Evolutionary conservation across 2,888 invertebrate genomes (phyloP).

Genomic region (Myopa testacea): DNA sequence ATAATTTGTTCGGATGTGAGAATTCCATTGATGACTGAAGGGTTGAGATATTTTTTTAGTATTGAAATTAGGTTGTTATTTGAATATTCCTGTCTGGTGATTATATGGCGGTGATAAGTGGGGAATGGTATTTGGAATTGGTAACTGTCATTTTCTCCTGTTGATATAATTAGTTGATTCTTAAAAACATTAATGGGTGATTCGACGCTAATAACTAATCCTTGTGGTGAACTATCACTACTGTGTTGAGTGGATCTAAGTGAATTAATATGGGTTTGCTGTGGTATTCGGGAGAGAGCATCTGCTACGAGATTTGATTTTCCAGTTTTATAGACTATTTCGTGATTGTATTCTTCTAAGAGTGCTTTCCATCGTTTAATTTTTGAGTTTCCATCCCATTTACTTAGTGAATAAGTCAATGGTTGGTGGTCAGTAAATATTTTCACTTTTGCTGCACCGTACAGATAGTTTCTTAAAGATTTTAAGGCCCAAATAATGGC

Average conservation of each 20-base stretch:
- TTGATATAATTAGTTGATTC: slow-evolving; percentile 22
- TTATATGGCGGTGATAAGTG: background rate
- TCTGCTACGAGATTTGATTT: background rate
- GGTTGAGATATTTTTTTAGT: background rate
- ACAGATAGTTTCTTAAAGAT: background rate
- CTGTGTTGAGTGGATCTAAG: background rate
- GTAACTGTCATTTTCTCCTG: background rate
- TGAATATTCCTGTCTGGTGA: background rate
- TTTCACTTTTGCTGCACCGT: background rate
- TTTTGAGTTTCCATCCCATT: slow-evolving; percentile 1
- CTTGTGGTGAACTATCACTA: background rate
- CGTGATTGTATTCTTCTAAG: slow-evolving; percentile 12
- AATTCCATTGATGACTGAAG: background rate
- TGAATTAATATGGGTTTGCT: background rate
- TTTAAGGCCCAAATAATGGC: background rate
- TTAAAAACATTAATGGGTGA: slow-evolving; percentile 31
- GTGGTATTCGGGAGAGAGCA: background rate
- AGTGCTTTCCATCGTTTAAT: slow-evolving; percentile 24
- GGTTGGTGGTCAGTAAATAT: too few relatives aligned
- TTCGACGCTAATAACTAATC: background rate
- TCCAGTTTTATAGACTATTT: slow-evolving; percentile 5
- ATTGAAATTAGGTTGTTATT: background rate
- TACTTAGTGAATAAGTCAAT: background rate
- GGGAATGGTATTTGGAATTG: background rate
- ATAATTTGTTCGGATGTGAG: too few relatives aligned